These are phyloP conservation scores for Poecilia latipinna DNA, from an alignment of 2,113 vertebrate species.

Conservation along the genomic window DNA sequence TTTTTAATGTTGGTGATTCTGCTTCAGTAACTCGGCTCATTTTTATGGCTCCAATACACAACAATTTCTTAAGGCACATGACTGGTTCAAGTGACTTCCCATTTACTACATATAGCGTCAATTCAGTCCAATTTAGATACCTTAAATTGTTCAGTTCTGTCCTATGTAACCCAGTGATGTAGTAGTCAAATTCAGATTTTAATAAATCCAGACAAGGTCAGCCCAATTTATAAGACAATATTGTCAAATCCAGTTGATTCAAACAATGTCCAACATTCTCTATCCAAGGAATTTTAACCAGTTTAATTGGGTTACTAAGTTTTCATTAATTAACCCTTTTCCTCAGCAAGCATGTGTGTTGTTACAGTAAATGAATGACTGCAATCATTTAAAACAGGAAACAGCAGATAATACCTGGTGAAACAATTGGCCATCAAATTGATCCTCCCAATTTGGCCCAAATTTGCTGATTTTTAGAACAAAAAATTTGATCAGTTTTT, in stretches of 20 bases:
- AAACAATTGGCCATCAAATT: too few species aligned
- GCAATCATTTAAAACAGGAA: too few species aligned
- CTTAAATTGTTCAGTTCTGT: too few species aligned
- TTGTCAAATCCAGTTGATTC: neutral
- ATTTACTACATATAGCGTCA: neutral
- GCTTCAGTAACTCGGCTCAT: neutral
- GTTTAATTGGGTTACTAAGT: neutral
- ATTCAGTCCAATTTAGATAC: neutral
- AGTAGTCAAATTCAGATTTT: neutral
- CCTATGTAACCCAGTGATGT: too few species aligned
- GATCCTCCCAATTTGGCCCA: too few species aligned
- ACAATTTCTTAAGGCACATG: neutral
- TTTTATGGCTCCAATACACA: neutral
- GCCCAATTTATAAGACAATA: neutral
- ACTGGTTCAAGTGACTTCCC: neutral
- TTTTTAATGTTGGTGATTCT: too few species aligned
- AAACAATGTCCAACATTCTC: too few species aligned
- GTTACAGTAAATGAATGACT: too few species aligned
- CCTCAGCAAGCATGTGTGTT: too few species aligned
- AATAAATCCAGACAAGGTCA: neutral
- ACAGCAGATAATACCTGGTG: too few species aligned
- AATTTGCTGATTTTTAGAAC: too few species aligned
- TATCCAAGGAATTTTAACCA: too few species aligned
- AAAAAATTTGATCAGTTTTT: neutral
- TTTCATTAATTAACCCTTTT: neutral